Percentiles rank a stretch among this genome's conserved stretches.
Conservation (phyloP, 1,140 invertebrate species). For the Aphaenogaster ashmeadi region DNA sequence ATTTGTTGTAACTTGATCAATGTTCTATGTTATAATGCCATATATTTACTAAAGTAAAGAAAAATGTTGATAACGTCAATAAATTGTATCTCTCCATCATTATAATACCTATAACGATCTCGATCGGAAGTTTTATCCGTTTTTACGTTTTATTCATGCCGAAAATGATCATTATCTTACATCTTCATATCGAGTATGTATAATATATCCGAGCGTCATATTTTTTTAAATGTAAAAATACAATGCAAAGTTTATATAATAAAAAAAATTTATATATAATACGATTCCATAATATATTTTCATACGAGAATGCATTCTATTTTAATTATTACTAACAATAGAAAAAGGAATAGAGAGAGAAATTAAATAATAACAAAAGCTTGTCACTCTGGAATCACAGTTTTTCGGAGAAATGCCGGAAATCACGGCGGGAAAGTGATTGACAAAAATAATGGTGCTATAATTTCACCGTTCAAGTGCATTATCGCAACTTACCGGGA, state of each 20-base stretch:
- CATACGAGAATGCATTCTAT: neutral
- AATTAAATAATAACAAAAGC: constrained; percentile 5
- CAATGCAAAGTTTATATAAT: constrained; percentile 6
- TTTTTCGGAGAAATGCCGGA: neutral
- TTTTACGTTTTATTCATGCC: neutral
- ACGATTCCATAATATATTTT: neutral
- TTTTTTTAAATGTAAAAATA: neutral
- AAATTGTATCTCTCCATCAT: neutral
- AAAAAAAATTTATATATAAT: neutral
- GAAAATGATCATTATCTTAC: neutral
- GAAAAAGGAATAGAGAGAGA: neutral
- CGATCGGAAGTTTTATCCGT: neutral
- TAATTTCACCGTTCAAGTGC: neutral
- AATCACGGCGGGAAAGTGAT: neutral
- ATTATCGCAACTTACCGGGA: constrained; percentile 88
- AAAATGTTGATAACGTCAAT: neutral
- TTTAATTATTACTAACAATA: constrained; percentile 13
- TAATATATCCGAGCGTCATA: neutral
- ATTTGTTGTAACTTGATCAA: neutral
- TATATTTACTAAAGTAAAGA: constrained; percentile 3
- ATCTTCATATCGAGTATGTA: neutral
- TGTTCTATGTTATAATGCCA: neutral
- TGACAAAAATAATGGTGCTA: constrained; percentile 7
- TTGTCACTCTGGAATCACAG: neutral
- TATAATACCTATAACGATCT: neutral